A percentile compares a stretch with the other conserved stretches of the same genome.
Conservation (phyloP, 2,888 invertebrate genomes). For the Tubiluchus corallicola region DNA sequence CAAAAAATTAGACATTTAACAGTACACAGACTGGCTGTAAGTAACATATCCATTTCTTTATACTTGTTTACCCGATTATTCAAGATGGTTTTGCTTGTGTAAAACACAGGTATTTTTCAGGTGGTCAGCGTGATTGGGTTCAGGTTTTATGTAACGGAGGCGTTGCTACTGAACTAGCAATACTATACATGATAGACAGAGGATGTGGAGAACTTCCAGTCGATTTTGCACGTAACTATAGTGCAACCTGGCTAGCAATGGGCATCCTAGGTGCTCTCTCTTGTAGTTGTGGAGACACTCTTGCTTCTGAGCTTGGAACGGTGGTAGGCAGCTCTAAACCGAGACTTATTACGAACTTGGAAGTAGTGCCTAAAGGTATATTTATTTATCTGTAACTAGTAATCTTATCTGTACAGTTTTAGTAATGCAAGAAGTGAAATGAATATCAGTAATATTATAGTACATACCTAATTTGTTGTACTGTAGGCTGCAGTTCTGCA, state of each 20-base stretch:
- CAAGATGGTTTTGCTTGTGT: too few species aligned
- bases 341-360: constrained; percentile 49
- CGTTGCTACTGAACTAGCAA: constrained; percentile 56
- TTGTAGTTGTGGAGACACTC: constrained; percentile 70
- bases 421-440: too few species aligned
- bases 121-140: constrained; percentile 69
- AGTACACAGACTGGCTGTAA: too few species aligned
- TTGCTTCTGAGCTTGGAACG: constrained; percentile 70
- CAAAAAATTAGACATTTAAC: too few species aligned
- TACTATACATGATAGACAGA: constrained; percentile 52
- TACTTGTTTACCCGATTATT: too few species aligned
- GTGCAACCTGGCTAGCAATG: constrained; percentile 52
- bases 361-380: constrained; percentile 52
- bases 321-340: constrained; percentile 49
- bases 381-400: too few species aligned
- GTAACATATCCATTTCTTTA: too few species aligned
- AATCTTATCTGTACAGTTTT: too few species aligned
- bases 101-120: too few species aligned
- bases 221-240: constrained; percentile 51
- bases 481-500: neutral
- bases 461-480: too few species aligned
- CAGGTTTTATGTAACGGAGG: constrained; percentile 77
- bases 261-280: constrained; percentile 56
- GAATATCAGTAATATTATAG: too few species aligned
- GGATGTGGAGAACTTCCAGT: constrained; percentile 51